Evolutionary conservation across 2,888 invertebrate genomes (phyloP).

Genomic region (Epinotia demarniana): DNA sequence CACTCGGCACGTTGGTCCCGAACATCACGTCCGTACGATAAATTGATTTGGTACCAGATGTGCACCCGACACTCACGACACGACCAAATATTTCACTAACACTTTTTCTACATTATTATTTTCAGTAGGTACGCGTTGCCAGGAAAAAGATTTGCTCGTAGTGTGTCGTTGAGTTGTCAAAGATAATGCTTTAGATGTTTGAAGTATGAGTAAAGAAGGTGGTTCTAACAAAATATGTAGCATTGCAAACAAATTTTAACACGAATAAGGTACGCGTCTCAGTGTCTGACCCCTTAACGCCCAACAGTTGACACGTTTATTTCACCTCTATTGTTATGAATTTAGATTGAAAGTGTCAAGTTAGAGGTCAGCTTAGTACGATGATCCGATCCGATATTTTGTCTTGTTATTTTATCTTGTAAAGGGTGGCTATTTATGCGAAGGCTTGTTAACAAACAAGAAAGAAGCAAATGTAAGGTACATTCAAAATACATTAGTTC

Average conservation of each 20-base stretch:
- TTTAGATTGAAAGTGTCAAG: too few species aligned
- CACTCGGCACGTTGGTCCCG: constrained; percentile 50
- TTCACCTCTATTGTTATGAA: too few species aligned
- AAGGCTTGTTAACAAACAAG: neutral
- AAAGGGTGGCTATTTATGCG: too few species aligned
- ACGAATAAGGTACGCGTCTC: too few species aligned
- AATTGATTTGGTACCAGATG: constrained; percentile 72
- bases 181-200: constrained; percentile 24
- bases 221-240: too few species aligned
- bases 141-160: constrained; percentile 35
- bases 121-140: constrained; percentile 45
- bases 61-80: constrained; percentile 59
- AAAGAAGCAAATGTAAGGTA: neutral
- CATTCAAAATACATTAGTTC: too few species aligned
- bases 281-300: too few species aligned
- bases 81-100: constrained; percentile 61
- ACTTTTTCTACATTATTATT: constrained; percentile 65
- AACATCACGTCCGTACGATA: constrained; percentile 68
- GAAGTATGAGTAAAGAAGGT: neutral
- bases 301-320: too few species aligned
- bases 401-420: too few species aligned
- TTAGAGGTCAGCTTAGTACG: too few species aligned
- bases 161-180: constrained; percentile 35
- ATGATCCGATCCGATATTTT: too few species aligned
- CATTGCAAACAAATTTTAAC: too few species aligned